A percentile compares a stretch with the other conserved stretches of the same genome.
These are phyloP conservation scores for Campylorhamphus procurvoides DNA, from an alignment of 2,113 vertebrate species.

Conservation along the genomic window DNA sequence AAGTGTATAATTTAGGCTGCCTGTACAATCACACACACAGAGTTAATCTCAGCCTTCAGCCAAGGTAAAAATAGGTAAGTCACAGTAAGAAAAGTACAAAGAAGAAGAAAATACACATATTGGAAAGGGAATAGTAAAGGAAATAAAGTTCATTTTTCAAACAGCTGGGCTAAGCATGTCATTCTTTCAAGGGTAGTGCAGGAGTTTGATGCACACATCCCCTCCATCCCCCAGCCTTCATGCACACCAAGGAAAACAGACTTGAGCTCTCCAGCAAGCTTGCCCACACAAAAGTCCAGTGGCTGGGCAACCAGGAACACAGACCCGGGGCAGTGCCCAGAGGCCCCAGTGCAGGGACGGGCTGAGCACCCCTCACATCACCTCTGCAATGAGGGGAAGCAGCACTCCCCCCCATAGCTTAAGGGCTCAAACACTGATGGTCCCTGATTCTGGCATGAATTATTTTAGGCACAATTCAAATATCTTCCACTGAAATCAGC, in stretches of 20 bases:
- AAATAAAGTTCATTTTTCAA: background rate
- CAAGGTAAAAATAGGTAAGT: background rate
- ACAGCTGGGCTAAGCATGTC: background rate
- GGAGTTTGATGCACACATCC: background rate
- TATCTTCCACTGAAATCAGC: background rate
- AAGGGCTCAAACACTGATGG: background rate
- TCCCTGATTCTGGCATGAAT: background rate
- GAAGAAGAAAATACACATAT: background rate
- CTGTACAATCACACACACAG: background rate
- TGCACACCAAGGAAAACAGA: background rate
- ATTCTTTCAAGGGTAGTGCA: background rate
- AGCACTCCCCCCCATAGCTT: background rate
- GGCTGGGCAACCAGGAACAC: background rate
- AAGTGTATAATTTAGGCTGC: background rate
- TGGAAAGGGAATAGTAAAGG: background rate
- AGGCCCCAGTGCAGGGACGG: rapidly evolving
- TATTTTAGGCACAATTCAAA: background rate
- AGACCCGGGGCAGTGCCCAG: background rate
- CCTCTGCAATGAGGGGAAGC: background rate
- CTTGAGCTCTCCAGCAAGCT: background rate
- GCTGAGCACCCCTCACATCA: background rate
- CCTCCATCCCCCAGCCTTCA: background rate
- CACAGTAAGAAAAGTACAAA: background rate
- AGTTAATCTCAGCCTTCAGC: background rate
- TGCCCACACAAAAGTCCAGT: background rate